phyloP scores from a whole-genome alignment of 2,797 vertebrate genomes.

The Botia kubotai region DNA sequence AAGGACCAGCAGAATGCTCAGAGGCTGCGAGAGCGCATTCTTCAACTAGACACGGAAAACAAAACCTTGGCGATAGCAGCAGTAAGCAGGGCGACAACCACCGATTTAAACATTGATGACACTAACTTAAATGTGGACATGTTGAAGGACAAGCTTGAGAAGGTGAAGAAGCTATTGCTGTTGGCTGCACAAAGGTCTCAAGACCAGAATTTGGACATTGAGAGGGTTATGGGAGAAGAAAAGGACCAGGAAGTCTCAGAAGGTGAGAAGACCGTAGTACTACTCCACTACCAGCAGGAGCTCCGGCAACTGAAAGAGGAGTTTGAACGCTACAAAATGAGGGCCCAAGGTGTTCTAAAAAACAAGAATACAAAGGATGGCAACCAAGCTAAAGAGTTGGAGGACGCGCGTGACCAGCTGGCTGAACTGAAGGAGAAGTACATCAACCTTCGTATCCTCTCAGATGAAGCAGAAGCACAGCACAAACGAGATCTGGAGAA shows the following conservation, averaged over 20 bases:
- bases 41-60: constrained; percentile 92
- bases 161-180: constrained; percentile 82
- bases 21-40: constrained; percentile 85
- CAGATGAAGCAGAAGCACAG: constrained; percentile 75
- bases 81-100: constrained; percentile 70
- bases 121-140: constrained; percentile 77
- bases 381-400: constrained; percentile 84
- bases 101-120: constrained; percentile 76
- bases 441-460: constrained; percentile 83
- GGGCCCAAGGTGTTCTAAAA: constrained; percentile 91
- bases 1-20: constrained; percentile 84
- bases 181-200: constrained; percentile 77
- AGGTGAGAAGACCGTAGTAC: constrained; percentile 73
- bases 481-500: constrained; percentile 77
- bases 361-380: constrained; percentile 87
- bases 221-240: constrained; percentile 72
- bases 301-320: constrained; percentile 91
- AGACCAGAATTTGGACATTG: constrained; percentile 72
- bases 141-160: constrained; percentile 87
- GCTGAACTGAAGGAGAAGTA: constrained; percentile 90
- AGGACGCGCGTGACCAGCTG: constrained; percentile 87
- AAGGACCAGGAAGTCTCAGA: constrained; percentile 72
- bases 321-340: constrained; percentile 92
- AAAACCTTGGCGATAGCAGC: constrained; percentile 86
- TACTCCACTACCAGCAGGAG: constrained; percentile 85